phyloP scores from a whole-genome alignment of 1,140 invertebrate genomes.

The Hestina assimilis region DNA sequence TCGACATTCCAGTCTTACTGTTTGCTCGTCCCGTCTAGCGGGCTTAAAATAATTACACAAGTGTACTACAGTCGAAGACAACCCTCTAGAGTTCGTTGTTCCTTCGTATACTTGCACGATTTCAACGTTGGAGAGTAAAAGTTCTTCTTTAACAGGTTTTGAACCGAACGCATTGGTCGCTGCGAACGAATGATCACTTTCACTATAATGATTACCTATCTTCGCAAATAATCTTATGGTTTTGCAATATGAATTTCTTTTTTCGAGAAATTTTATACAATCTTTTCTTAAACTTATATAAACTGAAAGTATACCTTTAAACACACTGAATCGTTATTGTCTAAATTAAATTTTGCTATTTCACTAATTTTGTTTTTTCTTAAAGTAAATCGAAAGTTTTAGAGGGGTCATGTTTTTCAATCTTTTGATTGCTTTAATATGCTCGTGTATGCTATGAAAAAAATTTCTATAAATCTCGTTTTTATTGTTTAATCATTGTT shows the following conservation, averaged over 20 bases:
- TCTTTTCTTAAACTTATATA: no score
- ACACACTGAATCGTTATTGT: no score
- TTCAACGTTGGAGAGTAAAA: constrained; percentile 43
- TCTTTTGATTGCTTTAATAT: not conserved
- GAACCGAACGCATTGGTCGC: constrained; percentile 25
- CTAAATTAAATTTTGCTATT: no score
- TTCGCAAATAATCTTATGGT: not conserved
- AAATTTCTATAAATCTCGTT: not conserved
- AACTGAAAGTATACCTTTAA: no score
- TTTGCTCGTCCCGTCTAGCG: constrained; percentile 58
- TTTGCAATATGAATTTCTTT: not conserved
- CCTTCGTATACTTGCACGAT: constrained; percentile 41
- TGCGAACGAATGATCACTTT: constrained; percentile 41
- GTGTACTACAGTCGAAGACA: constrained; percentile 39
- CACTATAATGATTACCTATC: constrained; percentile 31
- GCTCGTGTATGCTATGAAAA: no score
- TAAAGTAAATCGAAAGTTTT: no score
- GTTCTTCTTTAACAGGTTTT: constrained; percentile 48
- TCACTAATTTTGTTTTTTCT: no score
- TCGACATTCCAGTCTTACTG: constrained; percentile 54
- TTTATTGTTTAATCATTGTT: constrained; percentile 2
- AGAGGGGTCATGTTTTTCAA: no score
- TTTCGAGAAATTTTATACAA: no score
- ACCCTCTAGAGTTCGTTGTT: constrained; percentile 52
- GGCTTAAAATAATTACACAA: constrained; percentile 75